Conservation (phyloP, 2,113 vertebrate genomes). For the Pygoscelis adeliae region DNA sequence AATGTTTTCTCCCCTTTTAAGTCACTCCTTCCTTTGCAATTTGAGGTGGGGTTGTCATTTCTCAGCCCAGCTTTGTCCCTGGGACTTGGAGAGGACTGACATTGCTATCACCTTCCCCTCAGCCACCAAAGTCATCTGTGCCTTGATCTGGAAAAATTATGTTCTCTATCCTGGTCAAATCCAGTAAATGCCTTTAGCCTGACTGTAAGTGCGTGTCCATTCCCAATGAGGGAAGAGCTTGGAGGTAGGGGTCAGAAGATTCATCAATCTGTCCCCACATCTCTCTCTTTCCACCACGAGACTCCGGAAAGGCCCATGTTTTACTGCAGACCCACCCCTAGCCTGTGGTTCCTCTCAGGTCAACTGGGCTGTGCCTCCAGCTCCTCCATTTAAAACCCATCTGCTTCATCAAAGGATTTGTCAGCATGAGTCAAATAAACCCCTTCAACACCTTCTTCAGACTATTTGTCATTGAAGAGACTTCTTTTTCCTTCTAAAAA, state of each 20-base stretch:
- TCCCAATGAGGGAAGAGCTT: neutral
- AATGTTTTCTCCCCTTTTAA: neutral
- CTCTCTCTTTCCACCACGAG: neutral
- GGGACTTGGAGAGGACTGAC: neutral
- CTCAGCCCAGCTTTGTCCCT: neutral
- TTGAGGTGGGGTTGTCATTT: neutral
- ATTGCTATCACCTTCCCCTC: neutral
- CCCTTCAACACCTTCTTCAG: neutral
- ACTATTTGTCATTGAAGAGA: neutral
- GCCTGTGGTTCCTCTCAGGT: neutral
- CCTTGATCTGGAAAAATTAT: neutral
- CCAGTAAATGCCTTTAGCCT: neutral
- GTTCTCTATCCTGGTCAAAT: neutral
- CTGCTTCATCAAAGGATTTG: neutral
- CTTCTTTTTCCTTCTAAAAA: neutral
- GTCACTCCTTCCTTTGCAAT: neutral
- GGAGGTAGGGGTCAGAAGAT: neutral
- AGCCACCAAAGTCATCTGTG: neutral
- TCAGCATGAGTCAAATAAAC: neutral
- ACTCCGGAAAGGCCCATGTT: neutral
- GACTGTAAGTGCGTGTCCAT: accelerated
- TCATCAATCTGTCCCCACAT: neutral
- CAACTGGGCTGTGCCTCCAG: neutral
- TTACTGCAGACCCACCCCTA: neutral
- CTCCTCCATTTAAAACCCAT: neutral